phyloP scores from a whole-genome alignment of 2,797 vertebrate species.

The Lithobates sylvaticus region DNA sequence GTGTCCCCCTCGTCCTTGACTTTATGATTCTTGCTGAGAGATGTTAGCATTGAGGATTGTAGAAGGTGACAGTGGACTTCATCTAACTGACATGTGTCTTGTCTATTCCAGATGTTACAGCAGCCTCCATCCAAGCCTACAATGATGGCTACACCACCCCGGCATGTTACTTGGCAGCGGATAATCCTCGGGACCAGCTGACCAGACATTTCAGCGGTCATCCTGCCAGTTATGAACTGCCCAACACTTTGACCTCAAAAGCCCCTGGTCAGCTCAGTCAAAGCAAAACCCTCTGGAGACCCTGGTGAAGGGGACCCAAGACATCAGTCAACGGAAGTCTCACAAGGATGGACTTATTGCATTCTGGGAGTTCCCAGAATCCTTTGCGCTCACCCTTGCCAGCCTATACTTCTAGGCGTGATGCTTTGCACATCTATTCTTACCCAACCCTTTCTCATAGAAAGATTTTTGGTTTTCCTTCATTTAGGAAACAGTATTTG shows the following conservation, averaged over 20 bases:
- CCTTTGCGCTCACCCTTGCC: neutral
- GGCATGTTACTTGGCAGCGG: constrained; percentile 81
- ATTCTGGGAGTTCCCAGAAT: neutral
- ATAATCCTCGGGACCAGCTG: constrained; percentile 69
- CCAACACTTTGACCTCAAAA: neutral
- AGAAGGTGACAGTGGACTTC: neutral
- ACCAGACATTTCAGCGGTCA: constrained; percentile 66
- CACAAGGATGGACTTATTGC: neutral
- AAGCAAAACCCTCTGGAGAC: constrained; percentile 9
- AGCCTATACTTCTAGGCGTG: too few relatives aligned
- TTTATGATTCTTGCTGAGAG: neutral
- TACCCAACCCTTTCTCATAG: constrained; percentile 8
- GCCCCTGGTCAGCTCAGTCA: neutral
- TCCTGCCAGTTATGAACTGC: constrained; percentile 46
- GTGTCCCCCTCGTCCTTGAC: constrained; percentile 9
- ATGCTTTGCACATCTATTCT: neutral
- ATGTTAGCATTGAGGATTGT: neutral
- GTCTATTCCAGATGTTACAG: constrained; percentile 14
- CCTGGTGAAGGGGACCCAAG: neutral
- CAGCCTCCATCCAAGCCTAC: constrained; percentile 65
- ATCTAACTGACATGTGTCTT: neutral
- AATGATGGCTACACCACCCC: constrained; percentile 80
- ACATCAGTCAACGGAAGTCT: neutral
- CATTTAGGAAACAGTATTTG: neutral
- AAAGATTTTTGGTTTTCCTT: constrained; percentile 4